Conservation (phyloP, 2,888 invertebrate species). For the Mesodorylaimus sp. region DNA sequence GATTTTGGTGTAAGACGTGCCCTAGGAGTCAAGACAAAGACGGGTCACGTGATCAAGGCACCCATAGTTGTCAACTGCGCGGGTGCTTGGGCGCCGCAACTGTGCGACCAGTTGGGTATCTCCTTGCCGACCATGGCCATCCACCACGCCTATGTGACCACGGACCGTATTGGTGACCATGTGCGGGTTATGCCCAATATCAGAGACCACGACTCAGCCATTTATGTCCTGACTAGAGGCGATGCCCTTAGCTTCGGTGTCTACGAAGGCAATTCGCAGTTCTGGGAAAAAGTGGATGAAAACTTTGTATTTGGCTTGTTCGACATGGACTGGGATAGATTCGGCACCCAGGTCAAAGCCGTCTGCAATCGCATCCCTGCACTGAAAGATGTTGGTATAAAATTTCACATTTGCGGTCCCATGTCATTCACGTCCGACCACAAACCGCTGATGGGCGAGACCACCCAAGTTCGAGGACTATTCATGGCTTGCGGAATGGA, state of each 20-base stretch:
- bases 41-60: conserved; percentile 56
- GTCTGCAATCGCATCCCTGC: conserved; percentile 40
- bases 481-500: conserved; percentile 74
- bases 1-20: conserved; percentile 49
- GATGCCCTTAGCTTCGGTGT: conserved; percentile 66
- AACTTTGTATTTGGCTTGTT: conserved; percentile 65
- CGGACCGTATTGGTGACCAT: conserved; percentile 56
- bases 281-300: conserved; percentile 54
- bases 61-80: conserved; percentile 56
- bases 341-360: conserved; percentile 49
- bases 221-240: conserved; percentile 49
- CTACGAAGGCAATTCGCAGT: conserved; percentile 64
- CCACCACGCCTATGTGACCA: conserved; percentile 71
- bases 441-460: conserved; percentile 57
- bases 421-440: conserved; percentile 84
- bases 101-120: conserved; percentile 49
- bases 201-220: conserved; percentile 60
- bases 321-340: conserved; percentile 68
- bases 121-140: conserved; percentile 58
- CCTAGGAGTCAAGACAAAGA: conserved; percentile 55
- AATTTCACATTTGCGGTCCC: conserved; percentile 12
- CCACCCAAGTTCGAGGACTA: conserved; percentile 42
- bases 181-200: conserved; percentile 58
- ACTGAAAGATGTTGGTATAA: conserved; percentile 1
- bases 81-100: conserved; percentile 61